Evolutionary conservation across 2,797 vertebrate species (phyloP).

Genomic region (Neostethus bicornis): DNA sequence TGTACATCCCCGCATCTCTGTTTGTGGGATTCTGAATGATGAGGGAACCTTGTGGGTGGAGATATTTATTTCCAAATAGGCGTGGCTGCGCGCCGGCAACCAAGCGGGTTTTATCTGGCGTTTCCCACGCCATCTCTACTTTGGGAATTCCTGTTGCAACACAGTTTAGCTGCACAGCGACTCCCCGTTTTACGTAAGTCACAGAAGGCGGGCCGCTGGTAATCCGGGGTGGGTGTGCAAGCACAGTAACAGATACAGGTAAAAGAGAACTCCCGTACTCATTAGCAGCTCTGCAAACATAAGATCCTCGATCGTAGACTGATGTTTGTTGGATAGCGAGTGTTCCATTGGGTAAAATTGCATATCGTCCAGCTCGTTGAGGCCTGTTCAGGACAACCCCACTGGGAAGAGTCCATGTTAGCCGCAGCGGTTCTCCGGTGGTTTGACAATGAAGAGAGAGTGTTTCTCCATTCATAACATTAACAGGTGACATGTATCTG

Average conservation of each 20-base stretch:
- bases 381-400: constrained; percentile 82
- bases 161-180: constrained; percentile 87
- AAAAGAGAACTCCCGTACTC: constrained; percentile 82
- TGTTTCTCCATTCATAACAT: constrained; percentile 83
- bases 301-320: constrained; percentile 88
- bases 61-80: constrained; percentile 88
- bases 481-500: constrained; percentile 82
- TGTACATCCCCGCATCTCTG: constrained; percentile 87
- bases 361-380: constrained; percentile 84
- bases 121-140: constrained; percentile 89
- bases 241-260: constrained; percentile 82
- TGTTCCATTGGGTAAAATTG: constrained; percentile 85
- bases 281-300: constrained; percentile 81
- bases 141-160: constrained; percentile 83
- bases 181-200: constrained; percentile 84
- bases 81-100: constrained; percentile 82
- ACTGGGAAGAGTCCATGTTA: constrained; percentile 89
- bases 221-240: constrained; percentile 87
- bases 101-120: constrained; percentile 85
- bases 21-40: constrained; percentile 86
- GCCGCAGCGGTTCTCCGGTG: constrained; percentile 50
- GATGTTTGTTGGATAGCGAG: constrained; percentile 84
- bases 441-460: constrained; percentile 85
- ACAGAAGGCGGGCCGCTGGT: constrained; percentile 85
- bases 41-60: constrained; percentile 90